Evolutionary conservation across 2,797 vertebrate genomes (phyloP).

Genomic region (Pseudopleuronectes americanus): DNA sequence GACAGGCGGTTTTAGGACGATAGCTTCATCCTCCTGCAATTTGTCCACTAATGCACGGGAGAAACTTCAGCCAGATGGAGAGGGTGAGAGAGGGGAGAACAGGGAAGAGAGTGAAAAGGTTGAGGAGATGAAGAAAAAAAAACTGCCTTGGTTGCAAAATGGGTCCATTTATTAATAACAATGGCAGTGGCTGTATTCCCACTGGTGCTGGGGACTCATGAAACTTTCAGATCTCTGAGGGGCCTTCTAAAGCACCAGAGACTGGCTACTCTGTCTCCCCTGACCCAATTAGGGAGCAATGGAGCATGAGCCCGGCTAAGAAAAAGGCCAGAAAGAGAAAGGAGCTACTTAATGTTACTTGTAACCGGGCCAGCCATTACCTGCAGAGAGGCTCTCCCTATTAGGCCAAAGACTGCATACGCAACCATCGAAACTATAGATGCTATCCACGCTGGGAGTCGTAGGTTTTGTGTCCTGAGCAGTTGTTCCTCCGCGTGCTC

Average conservation of each 20-base stretch:
- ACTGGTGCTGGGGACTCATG: conserved; percentile 82
- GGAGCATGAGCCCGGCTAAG: conserved; percentile 76
- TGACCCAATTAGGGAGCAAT: conserved; percentile 86
- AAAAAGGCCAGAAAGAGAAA: conserved; percentile 71
- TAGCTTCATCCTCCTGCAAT: conserved; percentile 64
- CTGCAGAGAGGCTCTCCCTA: conserved; percentile 60
- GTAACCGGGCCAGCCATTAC: conserved; percentile 67
- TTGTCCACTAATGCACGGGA: conserved; percentile 76
- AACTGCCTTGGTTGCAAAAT: conserved; percentile 83
- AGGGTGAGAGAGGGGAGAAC: conserved; percentile 58
- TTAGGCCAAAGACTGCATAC: conserved; percentile 57
- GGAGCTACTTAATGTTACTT: conserved; percentile 69
- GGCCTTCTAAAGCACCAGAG: conserved; percentile 83
- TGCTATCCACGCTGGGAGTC: conserved; percentile 24
- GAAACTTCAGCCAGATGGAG: conserved; percentile 64
- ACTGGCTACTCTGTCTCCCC: conserved; percentile 83
- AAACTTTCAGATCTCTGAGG: conserved; percentile 88
- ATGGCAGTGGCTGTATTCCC: conserved; percentile 85
- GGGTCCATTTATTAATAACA: conserved; percentile 88
- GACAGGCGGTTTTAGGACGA: conserved; percentile 45
- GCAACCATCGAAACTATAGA: conserved; percentile 51
- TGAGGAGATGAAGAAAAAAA: conserved; percentile 47
- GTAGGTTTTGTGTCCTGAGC: conserved; percentile 23
- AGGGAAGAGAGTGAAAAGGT: conserved; percentile 62
- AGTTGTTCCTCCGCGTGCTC: conserved; percentile 8